These are phyloP conservation scores for Luidia sarsii DNA, from an alignment of 53 echinoderm and acorn worm genomes.

Conservation along the genomic window DNA sequence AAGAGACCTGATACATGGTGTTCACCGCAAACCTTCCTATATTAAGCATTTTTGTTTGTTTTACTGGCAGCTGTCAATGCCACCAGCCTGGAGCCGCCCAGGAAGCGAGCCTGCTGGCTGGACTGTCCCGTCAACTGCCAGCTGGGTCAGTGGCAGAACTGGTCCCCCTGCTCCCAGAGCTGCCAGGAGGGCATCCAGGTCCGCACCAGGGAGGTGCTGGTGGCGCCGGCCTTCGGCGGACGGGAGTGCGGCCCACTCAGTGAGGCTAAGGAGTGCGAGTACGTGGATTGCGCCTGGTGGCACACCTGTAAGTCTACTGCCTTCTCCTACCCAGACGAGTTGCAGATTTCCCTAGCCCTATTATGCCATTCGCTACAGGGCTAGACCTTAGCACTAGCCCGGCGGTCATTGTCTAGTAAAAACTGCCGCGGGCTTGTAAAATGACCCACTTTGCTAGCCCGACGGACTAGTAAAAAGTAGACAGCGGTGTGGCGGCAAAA, in stretches of 20 bases:
- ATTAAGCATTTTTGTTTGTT: slow-evolving; percentile 16
- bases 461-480: no score
- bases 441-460: no score
- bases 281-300: slow-evolving; percentile 93
- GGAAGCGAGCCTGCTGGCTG: slow-evolving; percentile 75
- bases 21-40: no score
- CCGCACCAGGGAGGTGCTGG: slow-evolving; percentile 69
- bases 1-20: no score
- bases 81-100: slow-evolving; percentile 40
- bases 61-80: slow-evolving; percentile 24
- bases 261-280: slow-evolving; percentile 78
- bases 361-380: no score
- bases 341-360: no score
- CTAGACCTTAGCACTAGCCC: no score
- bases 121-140: slow-evolving; percentile 90
- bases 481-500: no score
- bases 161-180: slow-evolving; percentile 91
- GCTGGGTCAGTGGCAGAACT: slow-evolving; percentile 90
- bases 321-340: no score
- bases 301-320: slow-evolving; percentile 78
- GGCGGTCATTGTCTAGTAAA: no score
- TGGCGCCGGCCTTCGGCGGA: slow-evolving; percentile 60
- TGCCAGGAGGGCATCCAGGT: slow-evolving; percentile 84
- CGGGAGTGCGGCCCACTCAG: slow-evolving; percentile 65
- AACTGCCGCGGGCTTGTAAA: no score